phyloP scores from a whole-genome alignment of 1,140 invertebrate species.

The Psix sp. region DNA sequence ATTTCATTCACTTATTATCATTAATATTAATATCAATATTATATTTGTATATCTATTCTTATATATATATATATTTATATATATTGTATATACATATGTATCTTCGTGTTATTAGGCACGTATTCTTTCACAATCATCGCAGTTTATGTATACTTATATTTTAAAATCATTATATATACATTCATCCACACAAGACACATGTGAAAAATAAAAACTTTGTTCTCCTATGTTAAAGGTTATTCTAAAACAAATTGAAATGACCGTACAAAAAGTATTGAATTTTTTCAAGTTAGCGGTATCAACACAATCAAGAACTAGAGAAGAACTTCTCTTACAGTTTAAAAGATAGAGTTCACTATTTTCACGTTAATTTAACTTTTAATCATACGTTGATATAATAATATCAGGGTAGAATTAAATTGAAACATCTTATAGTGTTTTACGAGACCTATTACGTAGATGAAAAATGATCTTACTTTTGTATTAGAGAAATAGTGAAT shows the following conservation, averaged over 20 bases:
- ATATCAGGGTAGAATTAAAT: too few species aligned
- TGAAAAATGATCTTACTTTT: too few species aligned
- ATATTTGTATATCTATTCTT: constrained; percentile 29
- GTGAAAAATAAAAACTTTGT: constrained; percentile 39
- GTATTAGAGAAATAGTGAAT: too few species aligned
- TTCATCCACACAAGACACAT: constrained; percentile 27
- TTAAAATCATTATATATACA: constrained; percentile 37
- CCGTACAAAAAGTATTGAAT: too few species aligned
- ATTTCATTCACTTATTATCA: constrained; percentile 18
- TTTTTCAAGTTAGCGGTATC: too few species aligned
- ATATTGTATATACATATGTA: constrained; percentile 60
- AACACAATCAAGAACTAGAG: too few species aligned
- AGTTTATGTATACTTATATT: constrained; percentile 60
- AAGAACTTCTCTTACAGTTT: too few species aligned
- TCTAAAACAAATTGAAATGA: neutral
- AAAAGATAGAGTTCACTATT: too few species aligned
- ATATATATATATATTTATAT: constrained; percentile 36
- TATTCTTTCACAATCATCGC: constrained; percentile 64
- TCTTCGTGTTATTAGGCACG: constrained; percentile 62
- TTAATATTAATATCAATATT: constrained; percentile 17
- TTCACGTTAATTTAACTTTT: too few species aligned
- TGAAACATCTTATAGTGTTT: too few species aligned
- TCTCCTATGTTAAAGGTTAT: constrained; percentile 9
- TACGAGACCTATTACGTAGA: too few species aligned
- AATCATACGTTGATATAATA: too few species aligned